Evolutionary conservation across 2,888 invertebrate genomes (phyloP).

Genomic region (Phalangium opilio): DNA sequence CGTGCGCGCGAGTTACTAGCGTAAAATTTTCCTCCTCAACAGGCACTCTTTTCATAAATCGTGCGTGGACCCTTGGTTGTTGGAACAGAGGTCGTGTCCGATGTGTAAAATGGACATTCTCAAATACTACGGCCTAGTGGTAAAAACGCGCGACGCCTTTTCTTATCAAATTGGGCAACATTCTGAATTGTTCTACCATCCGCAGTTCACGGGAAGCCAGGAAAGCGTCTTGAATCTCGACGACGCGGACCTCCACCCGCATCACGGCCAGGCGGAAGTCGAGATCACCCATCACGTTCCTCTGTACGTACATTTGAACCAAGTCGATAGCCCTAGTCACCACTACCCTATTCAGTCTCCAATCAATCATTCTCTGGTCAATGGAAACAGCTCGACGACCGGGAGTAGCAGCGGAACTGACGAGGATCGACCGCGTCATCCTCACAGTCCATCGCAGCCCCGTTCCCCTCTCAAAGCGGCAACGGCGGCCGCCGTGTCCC

Average conservation of each 20-base stretch:
- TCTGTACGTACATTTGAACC: too few species aligned
- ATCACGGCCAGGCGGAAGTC: background rate
- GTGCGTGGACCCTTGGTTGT: conserved; percentile 89
- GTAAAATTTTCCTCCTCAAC: background rate
- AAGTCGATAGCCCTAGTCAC: too few species aligned
- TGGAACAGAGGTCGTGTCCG: conserved; percentile 86
- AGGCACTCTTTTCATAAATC: conserved; percentile 89
- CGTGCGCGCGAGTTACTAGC: too few species aligned
- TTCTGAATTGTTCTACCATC: background rate
- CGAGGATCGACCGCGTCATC: too few species aligned
- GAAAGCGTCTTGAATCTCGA: conserved; percentile 67
- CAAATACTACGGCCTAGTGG: conserved; percentile 71
- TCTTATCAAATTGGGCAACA: background rate
- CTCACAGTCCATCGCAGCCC: too few species aligned
- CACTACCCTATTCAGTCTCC: too few species aligned
- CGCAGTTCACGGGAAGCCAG: conserved; percentile 63
- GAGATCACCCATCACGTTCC: too few species aligned
- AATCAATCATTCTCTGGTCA: too few species aligned
- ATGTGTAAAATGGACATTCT: conserved; percentile 95
- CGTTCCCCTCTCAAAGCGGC: too few species aligned
- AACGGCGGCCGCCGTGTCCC: too few species aligned
- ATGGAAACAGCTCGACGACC: too few species aligned
- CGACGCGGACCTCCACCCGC: conserved; percentile 15
- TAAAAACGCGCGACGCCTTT: conserved; percentile 1
- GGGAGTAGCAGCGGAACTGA: too few species aligned